phyloP scores from a whole-genome alignment of 2,797 vertebrate species.

The Pantherophis alleghaniensis region DNA sequence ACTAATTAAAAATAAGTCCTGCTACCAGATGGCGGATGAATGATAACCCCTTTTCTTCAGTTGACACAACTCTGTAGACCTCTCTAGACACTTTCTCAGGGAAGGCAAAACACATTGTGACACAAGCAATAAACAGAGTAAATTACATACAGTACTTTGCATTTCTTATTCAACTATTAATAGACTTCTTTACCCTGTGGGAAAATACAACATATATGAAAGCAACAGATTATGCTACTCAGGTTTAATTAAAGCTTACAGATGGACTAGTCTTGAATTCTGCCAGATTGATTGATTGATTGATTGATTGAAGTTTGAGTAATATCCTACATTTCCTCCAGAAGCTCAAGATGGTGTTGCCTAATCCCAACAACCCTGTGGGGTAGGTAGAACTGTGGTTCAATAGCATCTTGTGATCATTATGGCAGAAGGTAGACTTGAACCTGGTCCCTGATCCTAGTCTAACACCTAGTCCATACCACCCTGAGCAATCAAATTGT shows the following conservation, averaged over 20 bases:
- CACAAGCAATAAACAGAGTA: constrained; percentile 20
- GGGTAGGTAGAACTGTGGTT: background rate
- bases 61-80: constrained; percentile 24
- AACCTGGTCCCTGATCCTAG: background rate
- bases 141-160: background rate
- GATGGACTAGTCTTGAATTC: background rate
- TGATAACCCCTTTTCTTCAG: constrained; percentile 35
- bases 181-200: background rate
- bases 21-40: constrained; percentile 17
- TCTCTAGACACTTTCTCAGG: constrained; percentile 42
- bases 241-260: background rate
- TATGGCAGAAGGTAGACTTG: background rate
- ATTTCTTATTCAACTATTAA: constrained; percentile 13
- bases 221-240: background rate
- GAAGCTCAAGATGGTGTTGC: background rate
- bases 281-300: background rate
- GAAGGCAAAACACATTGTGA: background rate
- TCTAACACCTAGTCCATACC: background rate
- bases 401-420: background rate
- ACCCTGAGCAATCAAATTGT: background rate
- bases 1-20: constrained; percentile 58
- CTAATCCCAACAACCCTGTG: background rate
- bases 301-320: background rate
- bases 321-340: background rate
- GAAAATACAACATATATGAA: background rate